Base-by-base conservation (phyloP, 2,797 vertebrate genomes). In the Syngnathus acus region DNA sequence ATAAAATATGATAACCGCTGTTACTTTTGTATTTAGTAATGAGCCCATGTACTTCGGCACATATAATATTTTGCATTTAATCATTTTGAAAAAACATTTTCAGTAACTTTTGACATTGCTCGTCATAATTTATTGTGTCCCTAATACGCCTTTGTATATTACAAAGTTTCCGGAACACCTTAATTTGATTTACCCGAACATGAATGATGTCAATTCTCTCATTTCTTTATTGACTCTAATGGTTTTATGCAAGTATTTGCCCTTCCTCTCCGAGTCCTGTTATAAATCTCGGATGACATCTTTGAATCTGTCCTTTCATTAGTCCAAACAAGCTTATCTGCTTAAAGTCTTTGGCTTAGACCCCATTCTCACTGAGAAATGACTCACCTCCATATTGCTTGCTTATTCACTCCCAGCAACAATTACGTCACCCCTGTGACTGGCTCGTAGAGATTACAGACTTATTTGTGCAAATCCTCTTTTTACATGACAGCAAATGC, bases 291-390 rank as follows among this genome's bases (percentile, higher is more conserved):
- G 13, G 77, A 82, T 88, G 86, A 88, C 86, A 86, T 84, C 84
- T 82, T 51, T 4, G 77, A 81, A 81, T 79, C 74, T 78, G 81
- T 68, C 78, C 83, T 78, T 88, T 87, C 81, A 86, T 89, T 89
- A 88, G 84, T 70, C 82, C 83, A 86, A 89, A 88, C 86, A 88
- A 77, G 87, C 86, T 88, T 88, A 89, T 87, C 84, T 86, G 77
- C 84, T 89, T 89, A 89, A 87, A 86, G 87, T 87, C 84, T 89
- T 86, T 84, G 86, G 84, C 82, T 85, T 81, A 85, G 78, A 82
- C 78, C 76, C 77, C 72, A 78, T 88, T 84, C 86, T 85, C 83
- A 78, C 84, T 39, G 69, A 82, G 81, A 85, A 76, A 82, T 82
- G 79, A 75, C 78, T 89, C 87, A 76, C 76, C 62, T 78, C 83